A percentile compares a stretch with the other conserved stretches of the same genome.
Conservation (phyloP, 1,140 invertebrate species). For the Halesus radiatus region DNA sequence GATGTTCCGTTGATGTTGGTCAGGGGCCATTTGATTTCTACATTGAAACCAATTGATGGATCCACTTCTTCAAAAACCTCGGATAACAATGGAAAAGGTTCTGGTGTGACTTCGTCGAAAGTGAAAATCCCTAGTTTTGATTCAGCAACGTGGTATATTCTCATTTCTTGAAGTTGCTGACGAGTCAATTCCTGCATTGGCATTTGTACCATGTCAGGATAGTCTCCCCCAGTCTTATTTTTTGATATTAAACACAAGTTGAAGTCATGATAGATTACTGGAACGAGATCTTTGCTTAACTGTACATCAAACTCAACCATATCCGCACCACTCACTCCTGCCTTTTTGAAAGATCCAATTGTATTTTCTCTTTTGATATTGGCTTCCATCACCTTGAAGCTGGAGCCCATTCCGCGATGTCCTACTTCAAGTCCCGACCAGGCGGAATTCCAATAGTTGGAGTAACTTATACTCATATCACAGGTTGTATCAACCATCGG, state of each 20-base stretch:
- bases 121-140: conserved; percentile 83
- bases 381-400: conserved; percentile 65
- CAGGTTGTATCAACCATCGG: conserved; percentile 82
- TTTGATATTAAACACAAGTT: conserved; percentile 92
- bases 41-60: conserved; percentile 90
- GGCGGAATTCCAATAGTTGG: conserved; percentile 87
- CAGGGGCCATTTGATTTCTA: conserved; percentile 97
- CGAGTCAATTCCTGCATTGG: conserved; percentile 92
- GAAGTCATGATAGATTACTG: conserved; percentile 97
- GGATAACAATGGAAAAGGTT: conserved; percentile 92
- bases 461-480: conserved; percentile 85
- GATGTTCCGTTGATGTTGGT: conserved; percentile 86
- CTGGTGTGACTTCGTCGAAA: conserved; percentile 88
- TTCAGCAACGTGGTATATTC: conserved; percentile 87
- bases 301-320: conserved; percentile 98
- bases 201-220: conserved; percentile 86
- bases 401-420: conserved; percentile 87
- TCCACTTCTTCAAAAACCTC: conserved; percentile 85
- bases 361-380: conserved; percentile 92
- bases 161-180: conserved; percentile 81
- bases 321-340: conserved; percentile 90
- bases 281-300: conserved; percentile 92
- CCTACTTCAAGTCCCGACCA: conserved; percentile 92
- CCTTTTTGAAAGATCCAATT: conserved; percentile 91
- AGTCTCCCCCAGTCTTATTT: conserved; percentile 81